Evolutionary conservation across 2,113 vertebrate species (phyloP).

Genomic region (Callipepla californica): DNA sequence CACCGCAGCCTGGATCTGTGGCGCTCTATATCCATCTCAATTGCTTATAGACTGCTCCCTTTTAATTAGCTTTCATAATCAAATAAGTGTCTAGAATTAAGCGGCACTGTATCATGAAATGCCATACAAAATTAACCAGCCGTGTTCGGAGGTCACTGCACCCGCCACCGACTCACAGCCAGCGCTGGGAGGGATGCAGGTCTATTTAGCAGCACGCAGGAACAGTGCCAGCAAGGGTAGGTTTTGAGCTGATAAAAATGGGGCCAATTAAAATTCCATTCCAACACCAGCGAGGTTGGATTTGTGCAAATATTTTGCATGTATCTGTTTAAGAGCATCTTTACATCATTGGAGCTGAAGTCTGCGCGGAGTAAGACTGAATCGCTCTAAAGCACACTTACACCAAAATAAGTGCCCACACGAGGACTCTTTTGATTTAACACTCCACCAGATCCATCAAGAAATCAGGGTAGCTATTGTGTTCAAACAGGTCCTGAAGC

Average conservation of each 20-base stretch:
- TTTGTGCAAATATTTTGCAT: constrained; percentile 14
- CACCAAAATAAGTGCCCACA: constrained; percentile 28
- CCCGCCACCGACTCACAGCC: not conserved
- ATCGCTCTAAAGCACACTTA: not conserved
- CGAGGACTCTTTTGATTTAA: constrained; percentile 14
- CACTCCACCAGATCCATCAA: constrained; percentile 6
- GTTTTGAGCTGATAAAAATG: not conserved
- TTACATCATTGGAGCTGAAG: not conserved
- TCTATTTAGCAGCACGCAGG: not conserved
- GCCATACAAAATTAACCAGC: not conserved
- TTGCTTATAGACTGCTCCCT: not conserved
- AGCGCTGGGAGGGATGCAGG: not conserved
- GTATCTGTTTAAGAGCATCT: not conserved
- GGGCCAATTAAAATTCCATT: not conserved
- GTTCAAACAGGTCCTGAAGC: not conserved
- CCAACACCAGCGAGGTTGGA: not conserved
- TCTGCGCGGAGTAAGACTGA: not conserved
- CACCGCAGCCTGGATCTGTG: not conserved
- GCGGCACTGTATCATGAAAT: not conserved
- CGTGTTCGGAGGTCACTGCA: not conserved
- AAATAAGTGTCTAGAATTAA: not conserved
- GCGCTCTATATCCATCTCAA: not conserved
- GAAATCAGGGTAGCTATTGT: not conserved
- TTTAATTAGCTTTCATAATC: constrained; percentile 39
- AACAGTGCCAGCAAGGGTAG: not conserved